Base-by-base conservation (phyloP, 2,888 invertebrate species). In the Drosophila austrosaltans region DNA sequence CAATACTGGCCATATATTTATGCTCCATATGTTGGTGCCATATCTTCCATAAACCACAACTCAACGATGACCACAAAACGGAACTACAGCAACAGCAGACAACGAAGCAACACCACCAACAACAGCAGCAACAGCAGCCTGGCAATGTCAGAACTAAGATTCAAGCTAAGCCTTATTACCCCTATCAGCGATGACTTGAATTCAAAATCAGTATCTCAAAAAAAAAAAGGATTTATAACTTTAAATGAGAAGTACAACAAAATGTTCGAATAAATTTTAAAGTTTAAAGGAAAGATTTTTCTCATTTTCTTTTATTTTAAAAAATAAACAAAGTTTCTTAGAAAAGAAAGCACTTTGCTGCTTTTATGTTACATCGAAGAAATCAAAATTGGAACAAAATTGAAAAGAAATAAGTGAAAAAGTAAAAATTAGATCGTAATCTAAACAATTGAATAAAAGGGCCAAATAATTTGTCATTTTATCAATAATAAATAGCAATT, bases 21-120 rank as follows among this genome's bases (percentile, higher is more conserved):
- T 82, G 88, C 78, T 76, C 80, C 86, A 88, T 83, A 83, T 83
- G 88, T 78, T 78, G 75, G 76, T 78, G 86, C 86, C 88, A 80
- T 87, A 83, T 83, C 88, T 83, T 67, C 65, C 88, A 82, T 87
- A 87, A 87, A 79, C 82, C 82, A 83, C 86, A 83, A 75, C 83
- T 88, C 73, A 85, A 82, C 86, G 68, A 70, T 73, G 78, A 75
- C 44, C 73, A 66, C 76, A 69, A 48, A 48, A 76, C 83, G 81
- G 78, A 88, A 88, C 81, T 74, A 61, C 69, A 77, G 59, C 78
- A 77, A 32, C 56, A 59, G 25, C 63, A 57, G 12, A 53, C 53
- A 78, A 57, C 70, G 75, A 48, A 48, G 48, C 48, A 48, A 48
- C 48, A 48, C 48, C 48, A 48, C 4, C 71, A 75, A 16, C 42